Conservation (phyloP, 2,797 vertebrate genomes). For the Aselliscus stoliczkanus region DNA sequence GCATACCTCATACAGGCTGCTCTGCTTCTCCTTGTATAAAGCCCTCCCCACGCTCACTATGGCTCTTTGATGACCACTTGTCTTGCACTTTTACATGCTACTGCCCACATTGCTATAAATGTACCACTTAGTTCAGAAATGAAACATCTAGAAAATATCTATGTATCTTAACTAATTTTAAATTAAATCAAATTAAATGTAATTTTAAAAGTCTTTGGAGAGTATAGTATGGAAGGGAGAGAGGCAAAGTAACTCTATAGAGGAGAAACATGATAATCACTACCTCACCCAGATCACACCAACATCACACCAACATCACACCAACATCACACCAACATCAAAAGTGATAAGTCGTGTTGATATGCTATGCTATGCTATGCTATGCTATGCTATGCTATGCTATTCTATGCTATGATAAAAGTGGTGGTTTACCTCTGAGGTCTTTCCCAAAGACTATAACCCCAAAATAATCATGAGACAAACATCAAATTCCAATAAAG, state of each 20-base stretch:
- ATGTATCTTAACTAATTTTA: background rate
- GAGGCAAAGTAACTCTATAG: background rate
- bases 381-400: too few species aligned
- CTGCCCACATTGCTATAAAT: background rate
- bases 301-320: too few species aligned
- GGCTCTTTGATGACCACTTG: background rate
- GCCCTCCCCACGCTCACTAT: background rate
- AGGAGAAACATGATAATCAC: background rate
- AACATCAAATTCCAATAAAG: background rate
- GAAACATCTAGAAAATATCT: background rate
- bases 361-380: too few species aligned
- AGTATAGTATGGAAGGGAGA: background rate
- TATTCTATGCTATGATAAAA: background rate
- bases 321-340: background rate
- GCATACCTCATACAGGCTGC: background rate
- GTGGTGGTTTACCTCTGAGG: background rate
- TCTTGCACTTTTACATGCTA: background rate
- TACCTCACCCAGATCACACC: background rate
- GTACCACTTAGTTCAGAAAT: background rate
- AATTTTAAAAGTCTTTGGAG: background rate
- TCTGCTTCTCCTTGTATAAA: background rate
- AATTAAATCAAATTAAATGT: background rate
- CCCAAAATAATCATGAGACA: background rate
- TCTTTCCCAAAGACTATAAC: background rate
- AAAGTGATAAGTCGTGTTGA: background rate